Evolutionary conservation across 2,797 vertebrate species (phyloP).

Genomic region (Chaenodraco wilsoni): DNA sequence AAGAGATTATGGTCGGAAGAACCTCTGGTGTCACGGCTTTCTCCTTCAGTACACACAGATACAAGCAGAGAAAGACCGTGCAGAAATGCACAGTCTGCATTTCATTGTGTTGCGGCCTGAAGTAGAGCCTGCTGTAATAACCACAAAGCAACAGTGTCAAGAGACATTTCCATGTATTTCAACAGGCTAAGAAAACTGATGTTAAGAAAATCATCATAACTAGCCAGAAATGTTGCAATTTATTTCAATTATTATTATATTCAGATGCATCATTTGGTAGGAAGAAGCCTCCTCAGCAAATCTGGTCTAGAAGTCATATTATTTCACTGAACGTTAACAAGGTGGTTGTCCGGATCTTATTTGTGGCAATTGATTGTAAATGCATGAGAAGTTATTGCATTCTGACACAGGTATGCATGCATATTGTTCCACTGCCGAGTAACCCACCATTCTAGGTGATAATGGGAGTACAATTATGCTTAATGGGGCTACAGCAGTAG

Average conservation of each 20-base stretch:
- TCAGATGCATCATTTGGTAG: background rate
- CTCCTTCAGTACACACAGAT: constrained; percentile 13
- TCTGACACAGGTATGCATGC: background rate
- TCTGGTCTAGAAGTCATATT: background rate
- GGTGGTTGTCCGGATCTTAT: background rate
- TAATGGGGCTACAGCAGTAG: constrained; percentile 36
- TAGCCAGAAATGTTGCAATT: background rate
- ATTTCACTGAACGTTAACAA: background rate
- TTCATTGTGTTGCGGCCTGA: constrained; percentile 17
- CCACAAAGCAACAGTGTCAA: background rate
- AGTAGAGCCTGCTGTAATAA: background rate
- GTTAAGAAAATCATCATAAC: background rate
- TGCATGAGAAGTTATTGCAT: background rate
- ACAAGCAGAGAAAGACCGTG: background rate
- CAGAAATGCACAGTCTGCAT: background rate
- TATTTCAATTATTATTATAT: background rate
- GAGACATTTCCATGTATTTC: background rate
- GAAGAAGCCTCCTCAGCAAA: background rate
- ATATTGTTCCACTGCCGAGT: constrained; percentile 7
- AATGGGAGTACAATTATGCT: constrained; percentile 28
- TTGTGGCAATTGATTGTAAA: background rate
- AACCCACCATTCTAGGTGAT: constrained; percentile 26
- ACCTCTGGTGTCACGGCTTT: constrained; percentile 2
- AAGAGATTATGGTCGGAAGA: constrained; percentile 14
- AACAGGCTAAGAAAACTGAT: background rate